Base-by-base conservation (phyloP, 2,797 vertebrate species). In the Sparidentex hasta region DNA sequence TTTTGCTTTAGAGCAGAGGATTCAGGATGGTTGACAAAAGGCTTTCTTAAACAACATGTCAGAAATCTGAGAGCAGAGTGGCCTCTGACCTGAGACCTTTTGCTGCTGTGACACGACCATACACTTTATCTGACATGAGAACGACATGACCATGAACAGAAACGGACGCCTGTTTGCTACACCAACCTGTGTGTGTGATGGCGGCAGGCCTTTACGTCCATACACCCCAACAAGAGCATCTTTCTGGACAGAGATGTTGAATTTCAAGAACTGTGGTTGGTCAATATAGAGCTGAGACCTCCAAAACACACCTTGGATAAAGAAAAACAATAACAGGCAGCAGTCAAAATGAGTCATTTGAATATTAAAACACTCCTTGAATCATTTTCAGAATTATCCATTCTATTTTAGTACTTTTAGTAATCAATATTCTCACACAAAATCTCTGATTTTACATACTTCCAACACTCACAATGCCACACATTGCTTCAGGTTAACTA, bases 201-300 rank as follows among this genome's bases (percentile, higher is more conserved):
- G 98, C 0, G 98, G 98, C 27, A 99, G 95, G 56, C 98, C 98
- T 95, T 99, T 99, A 76, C 98, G 96, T 81, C 98, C 98, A 25
- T 99, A 99, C 13, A 99, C 97, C 58, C 98, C 98, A 48, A 99
- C 97, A 71, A 99, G 88, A 57, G 98, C 98, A 64, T 98, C 97
- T 92, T 95, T 97, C 94, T 98, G 98, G 87, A 99, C 97, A 1
- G 98, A 99, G 91, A 99, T 98, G 96, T 99, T 99, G 95, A 99
- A 99, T 91, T 99, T 99, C 73, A 99, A 94, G 86, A 99, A 99
- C 91, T 98, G 98, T 1, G 98, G 97, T 80, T 98, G 97, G 93
- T 99, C 98, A 76, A 99, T 97, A 78, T 97, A 97, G 7, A 99
- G 94, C 79, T 99, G 98, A 46, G 98, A 98, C 87, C 98, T 97